Evolutionary conservation across 1,140 invertebrate genomes (phyloP).

Genomic region (Steinernema feltiae): DNA sequence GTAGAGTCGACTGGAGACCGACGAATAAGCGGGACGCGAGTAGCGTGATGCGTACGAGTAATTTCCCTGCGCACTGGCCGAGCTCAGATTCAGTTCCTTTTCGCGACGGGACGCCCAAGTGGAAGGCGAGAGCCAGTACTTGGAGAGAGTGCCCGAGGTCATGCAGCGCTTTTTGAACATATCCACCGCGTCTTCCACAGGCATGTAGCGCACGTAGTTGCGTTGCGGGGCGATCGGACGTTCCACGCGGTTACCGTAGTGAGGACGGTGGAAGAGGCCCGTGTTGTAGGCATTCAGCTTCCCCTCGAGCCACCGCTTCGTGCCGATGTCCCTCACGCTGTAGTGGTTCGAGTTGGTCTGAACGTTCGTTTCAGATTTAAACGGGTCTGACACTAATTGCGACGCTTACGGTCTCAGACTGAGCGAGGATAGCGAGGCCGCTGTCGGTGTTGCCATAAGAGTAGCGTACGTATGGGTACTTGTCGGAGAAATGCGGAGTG

Average conservation of each 20-base stretch:
- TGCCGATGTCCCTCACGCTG: conserved; percentile 35
- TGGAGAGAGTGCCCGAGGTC: conserved; percentile 39
- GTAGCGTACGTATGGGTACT: conserved; percentile 39
- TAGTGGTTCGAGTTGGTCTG: conserved; percentile 23
- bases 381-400: no score
- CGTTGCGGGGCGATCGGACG: conserved; percentile 30
- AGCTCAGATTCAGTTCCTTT: conserved; percentile 39
- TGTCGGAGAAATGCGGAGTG: conserved; percentile 40
- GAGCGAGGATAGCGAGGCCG: conserved; percentile 32
- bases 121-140: conserved; percentile 40
- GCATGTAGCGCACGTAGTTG: conserved; percentile 42
- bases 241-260: conserved; percentile 32
- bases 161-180: conserved; percentile 44
- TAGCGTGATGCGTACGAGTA: conserved; percentile 19
- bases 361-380: background rate
- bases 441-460: conserved; percentile 41
- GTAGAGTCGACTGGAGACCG: background rate
- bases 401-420: conserved; percentile 33
- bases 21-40: conserved; percentile 1
- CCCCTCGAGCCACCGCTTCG: conserved; percentile 40
- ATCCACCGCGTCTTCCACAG: conserved; percentile 39
- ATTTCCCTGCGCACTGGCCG: conserved; percentile 31
- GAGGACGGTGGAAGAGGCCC: conserved; percentile 30
- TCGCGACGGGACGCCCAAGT: conserved; percentile 39
- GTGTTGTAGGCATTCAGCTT: conserved; percentile 41